Conservation (phyloP, 2,797 vertebrate species). For the Urosaurus nigricauda region DNA sequence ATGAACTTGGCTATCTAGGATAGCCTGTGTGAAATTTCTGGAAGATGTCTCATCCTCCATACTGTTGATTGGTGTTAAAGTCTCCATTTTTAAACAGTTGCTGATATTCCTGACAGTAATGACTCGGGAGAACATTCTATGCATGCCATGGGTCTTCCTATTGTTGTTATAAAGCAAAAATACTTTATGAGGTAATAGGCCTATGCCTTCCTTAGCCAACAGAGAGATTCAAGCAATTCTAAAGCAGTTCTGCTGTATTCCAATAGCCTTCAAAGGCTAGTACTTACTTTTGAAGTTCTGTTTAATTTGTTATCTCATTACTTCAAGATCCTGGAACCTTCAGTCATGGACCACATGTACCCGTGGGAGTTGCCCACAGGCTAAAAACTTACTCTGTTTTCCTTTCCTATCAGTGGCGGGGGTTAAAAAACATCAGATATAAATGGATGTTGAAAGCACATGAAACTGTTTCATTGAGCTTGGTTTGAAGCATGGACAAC, state of each 20-base stretch:
- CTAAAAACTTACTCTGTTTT: too few species aligned
- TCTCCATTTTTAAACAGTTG: not conserved
- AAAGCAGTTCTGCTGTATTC: too few species aligned
- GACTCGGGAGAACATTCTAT: not conserved
- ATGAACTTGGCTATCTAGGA: conserved; percentile 41
- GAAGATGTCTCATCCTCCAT: conserved; percentile 38
- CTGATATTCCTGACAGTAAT: not conserved
- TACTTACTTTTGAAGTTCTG: not conserved
- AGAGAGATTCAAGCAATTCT: not conserved
- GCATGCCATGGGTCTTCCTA: not conserved
- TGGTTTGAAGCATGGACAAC: too few species aligned
- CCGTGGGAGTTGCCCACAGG: too few species aligned
- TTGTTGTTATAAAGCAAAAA: not conserved
- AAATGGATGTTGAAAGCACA: too few species aligned
- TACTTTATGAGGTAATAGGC: not conserved
- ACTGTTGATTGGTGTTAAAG: conserved; percentile 13
- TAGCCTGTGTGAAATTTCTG: conserved; percentile 50
- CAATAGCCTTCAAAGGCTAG: not conserved
- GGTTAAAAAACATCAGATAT: too few species aligned
- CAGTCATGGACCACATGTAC: too few species aligned
- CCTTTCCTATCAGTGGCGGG: too few species aligned
- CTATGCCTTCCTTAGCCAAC: not conserved
- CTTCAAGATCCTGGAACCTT: not conserved
- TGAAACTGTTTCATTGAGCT: too few species aligned
- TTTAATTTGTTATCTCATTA: not conserved